These are phyloP conservation scores for Neoarius graeffei DNA, from an alignment of 2,113 vertebrate genomes.

Conservation along the genomic window DNA sequence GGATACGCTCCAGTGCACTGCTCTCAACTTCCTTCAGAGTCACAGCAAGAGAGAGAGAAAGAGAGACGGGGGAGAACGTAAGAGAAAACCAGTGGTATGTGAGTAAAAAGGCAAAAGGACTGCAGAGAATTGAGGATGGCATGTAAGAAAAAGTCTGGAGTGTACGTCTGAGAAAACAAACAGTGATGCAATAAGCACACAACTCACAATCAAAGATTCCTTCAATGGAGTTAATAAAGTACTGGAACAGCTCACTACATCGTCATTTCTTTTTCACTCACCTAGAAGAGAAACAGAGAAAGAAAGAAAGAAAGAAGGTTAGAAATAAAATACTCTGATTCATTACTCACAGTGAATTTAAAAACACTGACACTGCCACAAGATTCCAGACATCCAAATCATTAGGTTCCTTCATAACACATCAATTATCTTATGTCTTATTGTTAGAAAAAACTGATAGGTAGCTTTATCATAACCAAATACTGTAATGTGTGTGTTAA, in stretches of 20 bases:
- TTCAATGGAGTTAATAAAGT: constrained; percentile 15
- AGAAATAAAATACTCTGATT: not conserved
- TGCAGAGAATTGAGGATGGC: constrained; percentile 25
- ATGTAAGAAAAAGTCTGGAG: constrained; percentile 24
- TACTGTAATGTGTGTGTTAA: not conserved
- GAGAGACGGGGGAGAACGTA: constrained; percentile 50
- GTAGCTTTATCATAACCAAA: not conserved
- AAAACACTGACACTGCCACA: not conserved
- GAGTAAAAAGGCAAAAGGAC: not conserved
- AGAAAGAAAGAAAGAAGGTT: constrained; percentile 30
- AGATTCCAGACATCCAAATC: not conserved
- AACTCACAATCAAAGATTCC: constrained; percentile 46
- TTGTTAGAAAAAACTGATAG: not conserved
- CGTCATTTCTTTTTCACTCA: constrained; percentile 46
- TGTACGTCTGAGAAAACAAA: constrained; percentile 14
- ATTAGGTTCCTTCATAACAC: too few species aligned
- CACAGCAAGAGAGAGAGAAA: constrained; percentile 69
- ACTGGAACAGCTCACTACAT: constrained; percentile 9
- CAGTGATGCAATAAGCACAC: constrained; percentile 11
- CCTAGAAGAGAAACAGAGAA: constrained; percentile 52
- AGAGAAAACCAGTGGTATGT: constrained; percentile 7
- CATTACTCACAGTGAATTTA: not conserved
- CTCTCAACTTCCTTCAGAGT: constrained; percentile 62
- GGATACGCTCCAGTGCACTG: constrained; percentile 70
- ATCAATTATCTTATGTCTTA: too few species aligned